These are phyloP conservation scores for Acropternis orthonyx DNA, from an alignment of 2,797 vertebrate genomes.

Conservation along the genomic window DNA sequence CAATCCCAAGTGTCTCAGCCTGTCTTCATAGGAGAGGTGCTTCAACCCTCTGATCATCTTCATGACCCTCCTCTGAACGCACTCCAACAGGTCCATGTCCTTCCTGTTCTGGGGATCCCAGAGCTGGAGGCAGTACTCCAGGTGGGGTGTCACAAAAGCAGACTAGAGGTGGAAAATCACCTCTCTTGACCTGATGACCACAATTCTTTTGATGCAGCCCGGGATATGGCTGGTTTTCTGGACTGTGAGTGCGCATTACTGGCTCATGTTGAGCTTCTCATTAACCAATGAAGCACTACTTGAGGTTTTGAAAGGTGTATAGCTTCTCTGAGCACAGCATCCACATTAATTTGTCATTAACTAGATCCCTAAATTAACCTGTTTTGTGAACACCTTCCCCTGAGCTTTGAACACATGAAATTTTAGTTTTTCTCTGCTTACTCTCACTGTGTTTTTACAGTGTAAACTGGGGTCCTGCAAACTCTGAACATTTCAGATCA, in stretches of 20 bases:
- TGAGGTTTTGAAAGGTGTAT: neutral
- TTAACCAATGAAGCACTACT: neutral
- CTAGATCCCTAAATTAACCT: neutral
- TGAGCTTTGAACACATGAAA: fast-evolving
- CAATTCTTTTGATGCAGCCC: neutral
- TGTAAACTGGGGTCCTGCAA: fast-evolving
- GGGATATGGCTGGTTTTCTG: neutral
- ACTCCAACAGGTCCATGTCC: neutral
- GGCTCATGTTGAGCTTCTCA: neutral
- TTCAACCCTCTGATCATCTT: neutral
- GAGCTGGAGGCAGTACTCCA: neutral
- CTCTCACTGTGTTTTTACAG: neutral
- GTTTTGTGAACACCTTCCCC: neutral
- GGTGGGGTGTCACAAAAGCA: neutral
- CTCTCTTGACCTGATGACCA: fast-evolving
- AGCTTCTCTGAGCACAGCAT: neutral
- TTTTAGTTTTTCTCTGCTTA: neutral
- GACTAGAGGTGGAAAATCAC: neutral
- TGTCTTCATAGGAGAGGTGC: neutral
- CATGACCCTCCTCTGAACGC: neutral
- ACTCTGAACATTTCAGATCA: neutral
- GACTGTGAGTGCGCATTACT: neutral
- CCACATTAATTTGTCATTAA: neutral
- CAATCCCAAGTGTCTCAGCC: neutral
- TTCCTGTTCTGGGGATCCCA: neutral